phyloP scores from a whole-genome alignment of 2,888 invertebrate genomes.

The Thysanoteuthis rhombus region DNA sequence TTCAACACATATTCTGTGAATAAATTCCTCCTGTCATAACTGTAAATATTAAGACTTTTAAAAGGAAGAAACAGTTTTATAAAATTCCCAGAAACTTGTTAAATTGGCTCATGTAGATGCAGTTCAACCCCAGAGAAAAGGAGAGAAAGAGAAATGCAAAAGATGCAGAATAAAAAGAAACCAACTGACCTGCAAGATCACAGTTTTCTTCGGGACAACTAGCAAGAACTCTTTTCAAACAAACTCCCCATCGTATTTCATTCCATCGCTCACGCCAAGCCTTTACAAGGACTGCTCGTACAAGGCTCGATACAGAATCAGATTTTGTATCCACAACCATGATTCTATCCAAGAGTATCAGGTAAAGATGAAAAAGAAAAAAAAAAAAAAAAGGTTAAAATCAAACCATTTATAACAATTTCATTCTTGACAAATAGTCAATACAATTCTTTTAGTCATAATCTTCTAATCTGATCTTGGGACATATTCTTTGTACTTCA shows the following conservation, averaged over 20 bases:
- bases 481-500: no score
- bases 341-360: background rate
- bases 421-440: no score
- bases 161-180: constrained; percentile 74
- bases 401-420: background rate
- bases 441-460: no score
- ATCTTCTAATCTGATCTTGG: no score
- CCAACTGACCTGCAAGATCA: constrained; percentile 51
- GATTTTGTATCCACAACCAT: constrained; percentile 30
- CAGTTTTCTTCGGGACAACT: constrained; percentile 47
- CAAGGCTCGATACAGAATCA: constrained; percentile 40
- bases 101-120: no score
- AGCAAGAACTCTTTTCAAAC: constrained; percentile 79
- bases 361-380: background rate
- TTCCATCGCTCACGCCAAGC: constrained; percentile 97
- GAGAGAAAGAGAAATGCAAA: no score
- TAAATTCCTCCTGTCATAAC: no score
- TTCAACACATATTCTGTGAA: no score
- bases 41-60: no score
- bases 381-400: background rate
- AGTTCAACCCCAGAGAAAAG: no score
- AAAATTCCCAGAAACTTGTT: no score
- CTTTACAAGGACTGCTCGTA: constrained; percentile 76
- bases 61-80: no score
- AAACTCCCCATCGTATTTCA: constrained; percentile 94